These are phyloP conservation scores for Fistularia tabacaria DNA, from an alignment of 2,797 vertebrate genomes.

Conservation along the genomic window DNA sequence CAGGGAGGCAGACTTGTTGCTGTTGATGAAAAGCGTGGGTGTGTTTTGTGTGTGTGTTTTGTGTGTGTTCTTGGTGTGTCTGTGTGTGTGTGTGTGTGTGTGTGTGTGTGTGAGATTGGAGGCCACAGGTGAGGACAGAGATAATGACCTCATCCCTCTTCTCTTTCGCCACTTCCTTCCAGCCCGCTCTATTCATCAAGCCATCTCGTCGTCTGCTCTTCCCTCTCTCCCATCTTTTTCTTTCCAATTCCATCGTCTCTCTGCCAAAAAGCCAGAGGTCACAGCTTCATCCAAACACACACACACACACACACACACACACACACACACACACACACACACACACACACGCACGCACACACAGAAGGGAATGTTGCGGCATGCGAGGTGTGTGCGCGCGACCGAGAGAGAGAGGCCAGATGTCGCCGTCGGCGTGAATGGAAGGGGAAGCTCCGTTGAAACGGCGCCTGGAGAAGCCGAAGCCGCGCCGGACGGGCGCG, in stretches of 20 bases:
- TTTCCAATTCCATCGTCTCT: slow-evolving; percentile 41
- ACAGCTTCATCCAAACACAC: slow-evolving; percentile 51
- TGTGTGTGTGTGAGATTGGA: slow-evolving; percentile 31
- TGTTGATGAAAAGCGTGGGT: slow-evolving; percentile 21
- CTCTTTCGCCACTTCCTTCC: slow-evolving; percentile 52
- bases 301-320: slow-evolving; percentile 35
- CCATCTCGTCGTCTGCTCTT: slow-evolving; percentile 50
- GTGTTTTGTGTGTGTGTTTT: not conserved
- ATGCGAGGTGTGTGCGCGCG: no score
- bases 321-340: slow-evolving; percentile 5
- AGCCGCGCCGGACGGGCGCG: no score
- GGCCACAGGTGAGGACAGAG: slow-evolving; percentile 70
- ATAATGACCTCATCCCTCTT: slow-evolving; percentile 77
- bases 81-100: slow-evolving; percentile 25
- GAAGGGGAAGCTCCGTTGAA: slow-evolving; percentile 10
- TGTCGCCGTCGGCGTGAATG: not conserved
- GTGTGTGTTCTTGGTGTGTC: slow-evolving; percentile 23
- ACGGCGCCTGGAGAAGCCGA: not conserved
- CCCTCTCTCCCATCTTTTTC: slow-evolving; percentile 34
- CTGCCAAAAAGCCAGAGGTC: slow-evolving; percentile 62
- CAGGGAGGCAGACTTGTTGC: slow-evolving; percentile 11
- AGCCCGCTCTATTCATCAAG: slow-evolving; percentile 67
- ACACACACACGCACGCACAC: not conserved
- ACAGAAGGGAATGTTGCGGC: no score
- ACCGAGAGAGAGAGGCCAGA: not conserved